Percentiles rank a stretch among this genome's conserved stretches.
phyloP scores from a whole-genome alignment of 2,888 invertebrate genomes.

The Aricia artaxerxes region DNA sequence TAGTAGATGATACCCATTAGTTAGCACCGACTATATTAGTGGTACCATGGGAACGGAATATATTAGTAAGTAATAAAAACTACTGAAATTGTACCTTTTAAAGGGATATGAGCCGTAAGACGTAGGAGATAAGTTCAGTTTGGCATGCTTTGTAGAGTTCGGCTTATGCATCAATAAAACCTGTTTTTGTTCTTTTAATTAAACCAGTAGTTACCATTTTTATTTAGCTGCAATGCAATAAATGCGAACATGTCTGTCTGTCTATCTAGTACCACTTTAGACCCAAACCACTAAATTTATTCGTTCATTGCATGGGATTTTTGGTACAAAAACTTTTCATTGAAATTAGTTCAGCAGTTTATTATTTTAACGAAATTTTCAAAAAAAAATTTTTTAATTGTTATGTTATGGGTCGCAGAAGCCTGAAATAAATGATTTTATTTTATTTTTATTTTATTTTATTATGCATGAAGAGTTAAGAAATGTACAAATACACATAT shows the following conservation, averaged over 20 bases:
- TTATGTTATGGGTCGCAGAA: too few relatives aligned
- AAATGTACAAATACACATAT: too few relatives aligned
- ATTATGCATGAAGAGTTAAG: too few relatives aligned
- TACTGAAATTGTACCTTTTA: background rate
- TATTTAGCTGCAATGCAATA: background rate
- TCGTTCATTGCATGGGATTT: background rate
- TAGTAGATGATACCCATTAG: slow-evolving; percentile 48
- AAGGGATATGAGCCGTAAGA: background rate
- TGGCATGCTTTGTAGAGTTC: too few relatives aligned
- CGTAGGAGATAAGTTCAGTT: too few relatives aligned
- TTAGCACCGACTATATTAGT: slow-evolving; percentile 44
- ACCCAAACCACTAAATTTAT: background rate
- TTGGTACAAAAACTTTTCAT: background rate
- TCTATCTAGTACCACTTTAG: background rate
- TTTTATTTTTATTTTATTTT: too few relatives aligned
- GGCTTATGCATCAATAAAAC: too few relatives aligned
- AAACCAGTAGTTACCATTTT: background rate
- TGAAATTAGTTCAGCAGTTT: background rate
- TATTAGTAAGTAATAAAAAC: slow-evolving; percentile 10
- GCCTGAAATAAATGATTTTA: too few relatives aligned
- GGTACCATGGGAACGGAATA: slow-evolving; percentile 18
- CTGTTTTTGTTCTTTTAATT: too few relatives aligned
- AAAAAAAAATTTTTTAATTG: too few relatives aligned
- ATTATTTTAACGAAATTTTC: too few relatives aligned
- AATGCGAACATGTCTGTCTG: background rate